Evolutionary conservation across 2,797 vertebrate species (phyloP).

Genomic region (Oophaga sylvatica): DNA sequence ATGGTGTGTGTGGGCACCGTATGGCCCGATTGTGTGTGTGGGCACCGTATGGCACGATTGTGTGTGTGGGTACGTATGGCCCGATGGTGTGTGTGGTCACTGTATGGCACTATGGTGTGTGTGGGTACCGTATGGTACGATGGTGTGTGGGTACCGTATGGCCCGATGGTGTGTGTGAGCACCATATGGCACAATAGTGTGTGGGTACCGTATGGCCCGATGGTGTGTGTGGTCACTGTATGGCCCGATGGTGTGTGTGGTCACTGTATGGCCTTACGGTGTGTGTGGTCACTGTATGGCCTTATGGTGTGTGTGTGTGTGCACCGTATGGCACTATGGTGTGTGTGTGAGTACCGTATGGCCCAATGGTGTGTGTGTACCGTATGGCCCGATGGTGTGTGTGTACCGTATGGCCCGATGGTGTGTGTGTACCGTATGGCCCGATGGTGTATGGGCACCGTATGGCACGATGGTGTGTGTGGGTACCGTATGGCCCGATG

Average conservation of each 20-base stretch:
- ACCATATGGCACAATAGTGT: no score
- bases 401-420: not conserved
- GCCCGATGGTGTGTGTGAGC: no score
- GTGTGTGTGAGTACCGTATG: not conserved
- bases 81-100: no score
- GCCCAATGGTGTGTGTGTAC: not conserved
- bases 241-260: not conserved
- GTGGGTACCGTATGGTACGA: no score
- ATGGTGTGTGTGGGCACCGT: not conserved
- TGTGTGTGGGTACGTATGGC: not conserved
- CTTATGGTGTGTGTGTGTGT: not conserved
- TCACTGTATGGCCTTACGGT: not conserved
- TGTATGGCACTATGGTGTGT: no score
- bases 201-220: no score
- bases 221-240: not conserved
- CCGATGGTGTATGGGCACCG: not conserved
- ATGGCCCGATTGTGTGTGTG: not conserved
- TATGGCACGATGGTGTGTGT: not conserved
- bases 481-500: not conserved
- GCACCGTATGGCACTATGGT: no score
- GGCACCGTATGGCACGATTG: no score
- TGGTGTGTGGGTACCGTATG: not conserved
- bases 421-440: no score
- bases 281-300: not conserved
- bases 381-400: no score